Conservation (phyloP, 2,888 invertebrate genomes). For the Phaedon cochleariae region DNA sequence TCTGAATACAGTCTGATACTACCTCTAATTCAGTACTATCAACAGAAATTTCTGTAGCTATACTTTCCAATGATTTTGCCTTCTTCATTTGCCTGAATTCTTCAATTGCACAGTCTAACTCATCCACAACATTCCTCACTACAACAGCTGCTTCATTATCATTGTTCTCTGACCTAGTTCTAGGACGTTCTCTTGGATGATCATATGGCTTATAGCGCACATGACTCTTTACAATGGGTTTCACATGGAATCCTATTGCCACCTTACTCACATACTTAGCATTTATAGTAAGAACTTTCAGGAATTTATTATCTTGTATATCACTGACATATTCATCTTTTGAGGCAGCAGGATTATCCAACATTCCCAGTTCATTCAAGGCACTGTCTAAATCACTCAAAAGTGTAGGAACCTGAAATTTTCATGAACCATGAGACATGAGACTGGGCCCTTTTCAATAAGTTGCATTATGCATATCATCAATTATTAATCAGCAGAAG, state of each 20-base stretch:
- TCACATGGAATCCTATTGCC: constrained; percentile 68
- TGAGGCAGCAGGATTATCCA: constrained; percentile 65
- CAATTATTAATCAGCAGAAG: too few species aligned
- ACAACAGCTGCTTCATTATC: constrained; percentile 48
- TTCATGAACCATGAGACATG: not conserved
- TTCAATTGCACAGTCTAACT: constrained; percentile 48
- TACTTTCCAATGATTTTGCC: constrained; percentile 70
- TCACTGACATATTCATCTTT: constrained; percentile 68
- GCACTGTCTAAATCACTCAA: constrained; percentile 68
- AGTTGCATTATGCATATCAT: not conserved
- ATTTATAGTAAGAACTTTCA: constrained; percentile 64
- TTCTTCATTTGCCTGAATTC: constrained; percentile 64
- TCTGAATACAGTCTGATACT: constrained; percentile 71
- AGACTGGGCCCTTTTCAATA: not conserved
- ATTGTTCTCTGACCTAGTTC: constrained; percentile 70
- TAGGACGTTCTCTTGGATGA: constrained; percentile 67
- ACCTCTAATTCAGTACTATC: constrained; percentile 66
- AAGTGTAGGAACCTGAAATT: constrained; percentile 25
- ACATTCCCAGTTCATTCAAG: constrained; percentile 69
- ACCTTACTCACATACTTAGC: constrained; percentile 71
- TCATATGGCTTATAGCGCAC: constrained; percentile 68
- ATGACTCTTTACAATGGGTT: constrained; percentile 63
- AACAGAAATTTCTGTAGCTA: constrained; percentile 61
- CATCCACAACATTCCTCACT: constrained; percentile 52
- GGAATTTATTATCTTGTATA: constrained; percentile 56